Evolutionary conservation across 2,113 vertebrate genomes (phyloP), one percentile per base, ranked within the genome.

Genomic region (Rhinoderma darwinii): DNA sequence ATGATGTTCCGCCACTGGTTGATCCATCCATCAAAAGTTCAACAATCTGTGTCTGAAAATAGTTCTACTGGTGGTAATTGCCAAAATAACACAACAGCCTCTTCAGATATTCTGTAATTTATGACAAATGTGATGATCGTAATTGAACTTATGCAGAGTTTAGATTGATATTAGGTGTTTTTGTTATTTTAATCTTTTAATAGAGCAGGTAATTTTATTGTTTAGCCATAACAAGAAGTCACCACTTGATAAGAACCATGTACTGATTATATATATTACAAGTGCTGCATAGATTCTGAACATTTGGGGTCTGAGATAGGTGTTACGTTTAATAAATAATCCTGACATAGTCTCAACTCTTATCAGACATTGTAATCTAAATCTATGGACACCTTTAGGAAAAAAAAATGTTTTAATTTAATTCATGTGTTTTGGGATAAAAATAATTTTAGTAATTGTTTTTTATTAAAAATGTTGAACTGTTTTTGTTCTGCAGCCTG

Each of bases 21-120:
- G n/a, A n/a, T n/a, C n/a, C n/a, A n/a, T n/a, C n/a, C n/a, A 35
- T 30, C 30, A 77, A 77, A 77, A 30, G 74, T 77, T 77, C 43
- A 77, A 77, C 43, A 77, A 77, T 77, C 27, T 30, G 27, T 50
- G 6, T 7, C 63, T 37, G 74, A 50, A 50, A 77, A 77, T 68
- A 68, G 63, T 35, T 18, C 15, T 68, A 47, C 66, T 50, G 63
- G n/a, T 37, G 41, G 32, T 83, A 83, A 83, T 72, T 83, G 66
- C 20, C 44, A 37, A 72, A 37, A 35, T 83, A 18, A 72, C 61
- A 68, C 41, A 43, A 30, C 18, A 30, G 44, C 66, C 82, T 66
- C 44, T 72, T 68, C 50, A 41, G 50, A 72, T 83, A 51, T 72
- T 73, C 82, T 70, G 32, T 72, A 37, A 83, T 83, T 83, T 73